phyloP scores from a whole-genome alignment of 2,797 vertebrate genomes.

The Brachyalestes nurse region DNA sequence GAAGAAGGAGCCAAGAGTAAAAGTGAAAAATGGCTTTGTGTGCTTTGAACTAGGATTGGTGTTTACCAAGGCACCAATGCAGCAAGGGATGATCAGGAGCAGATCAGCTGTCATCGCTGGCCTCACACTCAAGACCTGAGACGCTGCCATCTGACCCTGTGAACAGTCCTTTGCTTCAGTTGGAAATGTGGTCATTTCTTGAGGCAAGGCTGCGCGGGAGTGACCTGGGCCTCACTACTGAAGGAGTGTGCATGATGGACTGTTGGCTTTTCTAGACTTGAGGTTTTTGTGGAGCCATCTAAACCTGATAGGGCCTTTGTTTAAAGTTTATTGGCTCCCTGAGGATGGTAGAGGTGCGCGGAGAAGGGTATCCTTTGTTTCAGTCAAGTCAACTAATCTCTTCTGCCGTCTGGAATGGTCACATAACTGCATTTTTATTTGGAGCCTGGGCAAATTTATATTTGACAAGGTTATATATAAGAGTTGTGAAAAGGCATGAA shows the following conservation, averaged over 20 bases:
- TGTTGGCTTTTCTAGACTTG: slow-evolving; percentile 54
- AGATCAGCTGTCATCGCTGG: slow-evolving; percentile 45
- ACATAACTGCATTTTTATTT: slow-evolving; percentile 58
- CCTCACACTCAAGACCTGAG: slow-evolving; percentile 47
- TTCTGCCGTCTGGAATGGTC: slow-evolving; percentile 35
- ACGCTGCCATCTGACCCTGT: slow-evolving; percentile 13
- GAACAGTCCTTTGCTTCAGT: not conserved
- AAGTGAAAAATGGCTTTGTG: slow-evolving; percentile 52
- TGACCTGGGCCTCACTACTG: slow-evolving; percentile 44
- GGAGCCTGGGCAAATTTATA: slow-evolving; percentile 55
- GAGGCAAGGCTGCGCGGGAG: slow-evolving; percentile 34
- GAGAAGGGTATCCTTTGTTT: slow-evolving; percentile 41
- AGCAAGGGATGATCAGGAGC: slow-evolving; percentile 41
- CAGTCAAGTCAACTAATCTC: slow-evolving; percentile 45
- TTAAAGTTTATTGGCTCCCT: slow-evolving; percentile 60
- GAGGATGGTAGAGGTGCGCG: slow-evolving; percentile 45
- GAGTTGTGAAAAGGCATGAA: slow-evolving; percentile 60
- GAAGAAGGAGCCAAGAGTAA: slow-evolving; percentile 50
- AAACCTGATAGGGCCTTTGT: slow-evolving; percentile 57
- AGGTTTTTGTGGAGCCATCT: slow-evolving; percentile 51
- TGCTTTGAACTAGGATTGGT: slow-evolving; percentile 53
- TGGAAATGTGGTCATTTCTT: slow-evolving; percentile 37
- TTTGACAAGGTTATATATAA: slow-evolving; percentile 58
- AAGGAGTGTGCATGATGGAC: slow-evolving; percentile 52
- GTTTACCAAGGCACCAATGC: slow-evolving; percentile 61